Conservation (phyloP, 2,888 invertebrate species). For the Meghimatium bilineatum region DNA sequence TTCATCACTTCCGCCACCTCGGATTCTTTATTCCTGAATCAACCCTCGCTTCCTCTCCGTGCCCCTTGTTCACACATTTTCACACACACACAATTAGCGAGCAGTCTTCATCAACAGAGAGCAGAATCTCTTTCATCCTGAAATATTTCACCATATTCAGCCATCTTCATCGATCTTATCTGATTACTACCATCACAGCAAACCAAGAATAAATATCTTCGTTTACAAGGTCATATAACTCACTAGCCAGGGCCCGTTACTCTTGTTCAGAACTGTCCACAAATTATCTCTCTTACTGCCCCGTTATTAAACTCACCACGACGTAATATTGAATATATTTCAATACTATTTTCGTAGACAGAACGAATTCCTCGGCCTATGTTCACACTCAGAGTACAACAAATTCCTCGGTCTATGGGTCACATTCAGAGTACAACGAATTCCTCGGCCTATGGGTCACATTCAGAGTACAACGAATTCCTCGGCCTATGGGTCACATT, state of each 20-base stretch:
- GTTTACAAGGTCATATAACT: conserved; percentile 20
- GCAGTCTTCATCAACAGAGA: conserved; percentile 4
- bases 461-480: too few relatives aligned
- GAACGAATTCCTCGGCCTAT: too few relatives aligned
- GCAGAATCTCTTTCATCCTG: conserved; percentile 5
- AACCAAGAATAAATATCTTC: conserved; percentile 4
- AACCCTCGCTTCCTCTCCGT: background rate
- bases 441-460: too few relatives aligned
- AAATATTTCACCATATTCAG: background rate
- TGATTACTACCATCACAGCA: conserved; percentile 12
- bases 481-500: too few relatives aligned
- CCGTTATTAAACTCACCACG: background rate
- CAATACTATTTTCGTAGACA: background rate
- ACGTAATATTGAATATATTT: background rate
- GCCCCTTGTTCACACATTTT: background rate
- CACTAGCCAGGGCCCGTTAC: conserved; percentile 13
- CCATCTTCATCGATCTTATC: conserved; percentile 3
- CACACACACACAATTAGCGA: background rate
- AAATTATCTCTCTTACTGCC: conserved; percentile 4
- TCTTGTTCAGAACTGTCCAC: conserved; percentile 6
- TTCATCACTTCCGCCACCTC: background rate
- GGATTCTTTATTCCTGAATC: background rate
- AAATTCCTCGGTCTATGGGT: too few relatives aligned
- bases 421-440: too few relatives aligned
- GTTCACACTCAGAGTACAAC: too few relatives aligned